Evolutionary conservation across 2,797 vertebrate species (phyloP).

Genomic region (Cichlasoma orientale): DNA sequence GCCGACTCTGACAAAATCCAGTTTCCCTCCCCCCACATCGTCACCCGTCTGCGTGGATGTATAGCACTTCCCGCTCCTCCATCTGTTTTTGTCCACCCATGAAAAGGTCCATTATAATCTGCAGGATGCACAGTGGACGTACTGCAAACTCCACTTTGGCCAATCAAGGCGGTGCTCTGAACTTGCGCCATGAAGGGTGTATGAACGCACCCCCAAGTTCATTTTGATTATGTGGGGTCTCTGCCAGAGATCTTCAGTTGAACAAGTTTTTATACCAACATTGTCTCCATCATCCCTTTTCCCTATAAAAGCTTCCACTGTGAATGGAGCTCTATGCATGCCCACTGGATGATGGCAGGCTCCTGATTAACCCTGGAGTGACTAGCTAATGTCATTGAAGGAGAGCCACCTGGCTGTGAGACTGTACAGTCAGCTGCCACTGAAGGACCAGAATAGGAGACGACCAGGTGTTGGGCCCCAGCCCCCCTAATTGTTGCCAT

Average conservation of each 20-base stretch:
- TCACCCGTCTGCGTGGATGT: constrained; percentile 74
- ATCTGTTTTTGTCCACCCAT: constrained; percentile 80
- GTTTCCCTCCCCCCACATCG: constrained; percentile 57
- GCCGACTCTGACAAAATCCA: constrained; percentile 70
- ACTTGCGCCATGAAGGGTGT: constrained; percentile 58
- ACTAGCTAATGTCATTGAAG: constrained; percentile 92
- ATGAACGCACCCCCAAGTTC: constrained; percentile 40
- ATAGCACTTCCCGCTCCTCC: constrained; percentile 79
- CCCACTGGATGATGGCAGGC: constrained; percentile 79
- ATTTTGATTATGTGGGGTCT: constrained; percentile 73
- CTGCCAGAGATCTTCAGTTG: constrained; percentile 78
- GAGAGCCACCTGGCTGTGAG: constrained; percentile 91
- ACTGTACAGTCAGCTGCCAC: constrained; percentile 91
- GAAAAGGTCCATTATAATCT: constrained; percentile 82
- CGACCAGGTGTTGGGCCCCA: constrained; percentile 90
- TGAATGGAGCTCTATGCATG: constrained; percentile 84
- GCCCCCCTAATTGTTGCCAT: constrained; percentile 88
- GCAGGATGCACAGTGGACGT: constrained; percentile 73
- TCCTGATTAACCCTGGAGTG: constrained; percentile 92
- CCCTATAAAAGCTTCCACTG: constrained; percentile 78
- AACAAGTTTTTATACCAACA: constrained; percentile 85
- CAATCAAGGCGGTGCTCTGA: constrained; percentile 59
- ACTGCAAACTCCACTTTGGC: constrained; percentile 56
- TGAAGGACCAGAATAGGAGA: constrained; percentile 85
- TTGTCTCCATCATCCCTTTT: constrained; percentile 76